phyloP scores from a whole-genome alignment of 2,797 vertebrate genomes.

The Balearica regulorum region DNA sequence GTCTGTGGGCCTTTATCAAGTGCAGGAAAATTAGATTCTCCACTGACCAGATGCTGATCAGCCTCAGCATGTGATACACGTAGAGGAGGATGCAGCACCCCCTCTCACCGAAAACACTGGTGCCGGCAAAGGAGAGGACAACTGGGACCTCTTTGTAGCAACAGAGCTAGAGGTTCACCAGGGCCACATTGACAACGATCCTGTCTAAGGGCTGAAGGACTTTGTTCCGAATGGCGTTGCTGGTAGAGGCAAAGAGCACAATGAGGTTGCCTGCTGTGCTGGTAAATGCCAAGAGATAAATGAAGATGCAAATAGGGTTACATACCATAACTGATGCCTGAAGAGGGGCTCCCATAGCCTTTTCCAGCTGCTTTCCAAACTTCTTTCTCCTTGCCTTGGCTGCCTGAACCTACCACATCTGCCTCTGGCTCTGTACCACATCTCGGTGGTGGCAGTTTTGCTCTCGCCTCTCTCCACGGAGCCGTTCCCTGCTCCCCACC shows the following conservation, averaged over 20 bases:
- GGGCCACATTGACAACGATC: background rate
- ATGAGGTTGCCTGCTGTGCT: background rate
- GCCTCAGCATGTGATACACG: background rate
- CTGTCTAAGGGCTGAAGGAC: conserved; percentile 4
- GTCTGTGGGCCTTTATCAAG: conserved; percentile 33
- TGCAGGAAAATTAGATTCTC: conserved; percentile 36
- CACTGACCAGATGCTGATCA: conserved; percentile 34
- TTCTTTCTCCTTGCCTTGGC: background rate
- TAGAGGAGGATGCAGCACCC: background rate
- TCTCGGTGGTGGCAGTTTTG: too few species aligned
- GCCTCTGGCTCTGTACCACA: background rate
- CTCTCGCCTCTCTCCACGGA: background rate
- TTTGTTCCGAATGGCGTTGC: background rate
- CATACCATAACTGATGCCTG: background rate
- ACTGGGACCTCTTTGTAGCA: background rate
- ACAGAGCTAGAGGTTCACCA: conserved; percentile 27
- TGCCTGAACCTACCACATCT: background rate
- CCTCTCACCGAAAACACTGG: background rate
- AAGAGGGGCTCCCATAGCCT: background rate
- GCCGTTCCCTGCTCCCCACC: background rate
- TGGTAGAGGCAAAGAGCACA: conserved; percentile 11
- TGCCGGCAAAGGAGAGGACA: background rate
- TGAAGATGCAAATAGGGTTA: background rate
- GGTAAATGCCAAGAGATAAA: background rate
- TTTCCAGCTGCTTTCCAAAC: background rate